Evolutionary conservation across 2,797 vertebrate genomes (phyloP).

Genomic region (Picus viridis): DNA sequence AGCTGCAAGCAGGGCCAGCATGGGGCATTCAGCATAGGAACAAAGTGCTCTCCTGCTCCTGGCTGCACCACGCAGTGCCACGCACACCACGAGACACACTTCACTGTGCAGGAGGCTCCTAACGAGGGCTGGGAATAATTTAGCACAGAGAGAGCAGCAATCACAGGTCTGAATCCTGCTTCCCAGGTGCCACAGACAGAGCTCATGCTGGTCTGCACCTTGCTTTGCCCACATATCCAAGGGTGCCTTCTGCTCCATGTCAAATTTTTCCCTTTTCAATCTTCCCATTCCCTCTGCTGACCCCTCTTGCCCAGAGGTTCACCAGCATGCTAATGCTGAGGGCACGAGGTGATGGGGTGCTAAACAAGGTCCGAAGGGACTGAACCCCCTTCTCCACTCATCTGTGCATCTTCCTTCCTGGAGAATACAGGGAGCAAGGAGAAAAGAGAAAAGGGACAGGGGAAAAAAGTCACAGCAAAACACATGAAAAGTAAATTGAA

Average conservation of each 20-base stretch:
- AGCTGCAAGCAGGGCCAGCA: neutral
- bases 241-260: neutral
- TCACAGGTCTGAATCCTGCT: neutral
- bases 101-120: neutral
- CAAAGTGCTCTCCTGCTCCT: neutral
- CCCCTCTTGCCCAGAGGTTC: neutral
- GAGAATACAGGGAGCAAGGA: neutral
- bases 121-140: neutral
- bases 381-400: neutral
- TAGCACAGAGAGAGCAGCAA: neutral
- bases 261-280: neutral
- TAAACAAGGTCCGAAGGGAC: neutral
- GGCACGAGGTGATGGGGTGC: neutral
- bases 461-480: conserved; percentile 63
- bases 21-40: neutral
- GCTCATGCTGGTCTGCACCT: neutral
- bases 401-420: neutral
- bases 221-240: neutral
- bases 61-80: neutral
- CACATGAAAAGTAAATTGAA: conserved; percentile 76
- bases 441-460: conserved; percentile 26
- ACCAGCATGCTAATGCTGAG: neutral
- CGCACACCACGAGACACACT: neutral
- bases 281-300: neutral
- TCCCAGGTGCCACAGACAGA: neutral